phyloP scores from a whole-genome alignment of 2,113 vertebrate species.

The Sarotherodon lohbergeri region DNA sequence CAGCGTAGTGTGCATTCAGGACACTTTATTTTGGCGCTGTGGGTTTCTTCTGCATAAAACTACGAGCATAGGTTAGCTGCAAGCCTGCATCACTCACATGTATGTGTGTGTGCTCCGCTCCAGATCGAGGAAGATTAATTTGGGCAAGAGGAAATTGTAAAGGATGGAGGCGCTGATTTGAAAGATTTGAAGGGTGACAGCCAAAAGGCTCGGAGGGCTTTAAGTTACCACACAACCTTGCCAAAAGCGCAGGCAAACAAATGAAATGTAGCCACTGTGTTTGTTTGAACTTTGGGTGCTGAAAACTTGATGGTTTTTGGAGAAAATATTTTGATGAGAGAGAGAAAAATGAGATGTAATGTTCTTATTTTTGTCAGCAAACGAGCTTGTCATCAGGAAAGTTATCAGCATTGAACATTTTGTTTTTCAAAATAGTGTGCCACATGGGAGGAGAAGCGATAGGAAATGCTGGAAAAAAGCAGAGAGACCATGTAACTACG shows the following conservation, averaged over 20 bases:
- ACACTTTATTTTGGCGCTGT: background rate
- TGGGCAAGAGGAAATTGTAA: background rate
- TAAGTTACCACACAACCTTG: background rate
- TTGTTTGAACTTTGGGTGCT: slow-evolving; percentile 36
- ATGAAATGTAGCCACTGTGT: background rate
- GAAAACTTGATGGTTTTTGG: background rate
- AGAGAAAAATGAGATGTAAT: background rate
- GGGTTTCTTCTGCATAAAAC: background rate
- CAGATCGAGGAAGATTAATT: background rate
- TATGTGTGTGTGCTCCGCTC: background rate
- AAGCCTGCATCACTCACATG: background rate
- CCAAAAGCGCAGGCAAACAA: background rate
- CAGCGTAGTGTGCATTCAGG: background rate
- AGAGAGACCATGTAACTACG: background rate
- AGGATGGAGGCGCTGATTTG: background rate
- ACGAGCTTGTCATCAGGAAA: slow-evolving; percentile 10
- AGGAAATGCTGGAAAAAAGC: background rate
- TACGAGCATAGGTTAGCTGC: background rate
- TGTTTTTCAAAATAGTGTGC: background rate
- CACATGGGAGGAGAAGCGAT: background rate
- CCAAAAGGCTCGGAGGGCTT: background rate
- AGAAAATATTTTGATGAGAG: slow-evolving; percentile 19
- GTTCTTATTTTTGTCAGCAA: slow-evolving; percentile 37
- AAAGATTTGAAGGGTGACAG: background rate
- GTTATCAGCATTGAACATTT: slow-evolving; percentile 3